Base-by-base conservation (phyloP, 2,888 invertebrate species). In the Xestia c-nigrum region DNA sequence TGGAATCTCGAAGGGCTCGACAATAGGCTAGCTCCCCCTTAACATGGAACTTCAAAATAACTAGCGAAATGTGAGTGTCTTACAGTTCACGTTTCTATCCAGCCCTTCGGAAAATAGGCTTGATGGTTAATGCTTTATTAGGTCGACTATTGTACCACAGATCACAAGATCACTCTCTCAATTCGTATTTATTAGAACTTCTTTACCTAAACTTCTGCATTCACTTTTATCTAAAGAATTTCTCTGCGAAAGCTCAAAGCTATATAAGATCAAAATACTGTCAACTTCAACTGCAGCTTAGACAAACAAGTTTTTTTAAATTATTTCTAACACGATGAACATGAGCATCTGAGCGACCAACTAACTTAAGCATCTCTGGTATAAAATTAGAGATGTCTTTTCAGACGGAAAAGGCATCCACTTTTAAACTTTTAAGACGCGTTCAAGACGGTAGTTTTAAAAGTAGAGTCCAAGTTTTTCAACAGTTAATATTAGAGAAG, bases 311-410 rank as follows among this genome's bases (percentile, higher is more conserved):
- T 74, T 75, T 72, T n/a, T 69, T 83, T 24, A 47, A 73, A 47
- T 69, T 52, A 47, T 77, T 77, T 81, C 74, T 46, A 63, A 46
- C 19, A 12, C 21, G 50, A n/a, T 59, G 67, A 69, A 74, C 82
- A 76, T 59, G 68, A 68, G 38, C 57, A 65, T 47, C 59, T 50
- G 40, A 67, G n/a, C 21, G 47, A 43, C 40, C 38, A 83, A 65
- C 68, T 68, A 57, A 78, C 59, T 69, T 78, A 10, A 63, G 16
- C 31, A 31, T 4, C 14, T 74, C 55, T 69, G 47, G 21, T 68
- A 21, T 24, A 65, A 65, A 72, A 68, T 66, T 67, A 50, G 38
- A 77, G n/a, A 65, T 14, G 43, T 74, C 14, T 57, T 38, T 55
- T 57, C 38, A 3, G 14, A 19, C 19, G 19, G 43, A 65, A 65